Base-by-base conservation (phyloP, 2,888 invertebrate genomes). In the Embidobia sp. region DNA sequence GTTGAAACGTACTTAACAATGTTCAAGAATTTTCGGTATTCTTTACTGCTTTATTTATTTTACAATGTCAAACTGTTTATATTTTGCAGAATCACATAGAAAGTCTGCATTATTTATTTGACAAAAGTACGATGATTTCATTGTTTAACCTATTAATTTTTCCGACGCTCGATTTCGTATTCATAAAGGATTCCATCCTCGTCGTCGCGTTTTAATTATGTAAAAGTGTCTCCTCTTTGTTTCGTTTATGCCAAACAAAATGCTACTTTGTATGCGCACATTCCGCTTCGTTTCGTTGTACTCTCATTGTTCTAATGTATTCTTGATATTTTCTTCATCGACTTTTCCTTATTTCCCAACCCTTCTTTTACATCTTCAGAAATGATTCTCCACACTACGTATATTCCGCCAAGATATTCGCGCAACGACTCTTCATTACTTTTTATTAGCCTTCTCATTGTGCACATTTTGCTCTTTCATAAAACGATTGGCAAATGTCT, bases 341-440 rank as follows among this genome's bases (percentile, higher is more conserved):
- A 37, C 53, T 53, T 49, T 46, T 11, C 35, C 29, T 44, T 37
- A 61, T 63, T 46, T 70, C 35, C 19, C 19, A 15, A 27, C 11
- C n/a, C 31, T 70, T 53, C 46, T 51, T n/a, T 70, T 55, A 59
- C 49, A 37, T 42, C 35, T 48, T 61, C 18, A 48, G 59, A 48
- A 55, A 55, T 16, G 6, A 61, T 61, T 16, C 22, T 44, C 61
- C 5, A 19, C 35, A 46, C 33, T 61, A 53, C 63, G 63, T 53
- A 70, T 61, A 61, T 53, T 72, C 42, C 51, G 35, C 29, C 37
- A 35, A 33, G 53, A 29, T 46, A 70, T 70, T 69, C 59, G 42
- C 18, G 37, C 49, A 69, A 69, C 70, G 42, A 51, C 44, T 70
- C 61, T 70, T 70, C 53, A 53, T 61, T 70, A 70, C 61, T 70